A percentile compares a stretch with the other conserved stretches of the same genome.
phyloP scores from a whole-genome alignment of 2,797 vertebrate genomes.

The Takifugu ocellatus region DNA sequence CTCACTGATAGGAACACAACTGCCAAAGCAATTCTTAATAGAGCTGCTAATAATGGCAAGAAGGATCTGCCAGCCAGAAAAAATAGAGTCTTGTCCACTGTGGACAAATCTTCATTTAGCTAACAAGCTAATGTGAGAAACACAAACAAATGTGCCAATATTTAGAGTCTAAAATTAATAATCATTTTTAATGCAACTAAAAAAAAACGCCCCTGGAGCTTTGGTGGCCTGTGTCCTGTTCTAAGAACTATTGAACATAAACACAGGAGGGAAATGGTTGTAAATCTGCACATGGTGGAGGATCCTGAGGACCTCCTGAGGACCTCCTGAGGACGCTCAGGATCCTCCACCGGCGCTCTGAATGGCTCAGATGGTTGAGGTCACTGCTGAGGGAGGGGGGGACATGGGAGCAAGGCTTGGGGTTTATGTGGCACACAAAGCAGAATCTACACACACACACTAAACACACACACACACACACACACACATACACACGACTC shows the following conservation, averaged over 20 bases:
- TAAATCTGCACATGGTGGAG: constrained; percentile 24
- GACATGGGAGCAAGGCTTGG: constrained; percentile 21
- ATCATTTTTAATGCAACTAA: too few species aligned
- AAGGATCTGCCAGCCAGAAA: constrained; percentile 29
- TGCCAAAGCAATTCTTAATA: constrained; percentile 37
- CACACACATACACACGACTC: constrained; percentile 64
- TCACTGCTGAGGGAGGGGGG: constrained; percentile 12
- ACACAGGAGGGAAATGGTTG: constrained; percentile 32
- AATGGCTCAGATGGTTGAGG: constrained; percentile 37
- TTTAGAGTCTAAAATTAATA: too few species aligned
- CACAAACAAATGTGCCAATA: constrained; percentile 52
- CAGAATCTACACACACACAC: constrained; percentile 41
- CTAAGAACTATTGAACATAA: constrained; percentile 35
- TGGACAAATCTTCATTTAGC: not conserved
- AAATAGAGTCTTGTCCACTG: constrained; percentile 2
- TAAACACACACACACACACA: constrained; percentile 41
- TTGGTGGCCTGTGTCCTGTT: constrained; percentile 38
- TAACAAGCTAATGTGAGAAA: constrained; percentile 31
- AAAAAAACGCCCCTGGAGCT: constrained; percentile 42
- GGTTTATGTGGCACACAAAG: constrained; percentile 33
- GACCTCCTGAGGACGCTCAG: not conserved
- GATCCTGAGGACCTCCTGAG: too few species aligned
- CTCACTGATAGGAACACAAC: constrained; percentile 9
- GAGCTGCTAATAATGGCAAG: constrained; percentile 39
- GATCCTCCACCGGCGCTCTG: constrained; percentile 33